These are phyloP conservation scores for Ptychodera flava DNA, from an alignment of 35 echinoderm and acorn worm genomes.

Conservation along the genomic window DNA sequence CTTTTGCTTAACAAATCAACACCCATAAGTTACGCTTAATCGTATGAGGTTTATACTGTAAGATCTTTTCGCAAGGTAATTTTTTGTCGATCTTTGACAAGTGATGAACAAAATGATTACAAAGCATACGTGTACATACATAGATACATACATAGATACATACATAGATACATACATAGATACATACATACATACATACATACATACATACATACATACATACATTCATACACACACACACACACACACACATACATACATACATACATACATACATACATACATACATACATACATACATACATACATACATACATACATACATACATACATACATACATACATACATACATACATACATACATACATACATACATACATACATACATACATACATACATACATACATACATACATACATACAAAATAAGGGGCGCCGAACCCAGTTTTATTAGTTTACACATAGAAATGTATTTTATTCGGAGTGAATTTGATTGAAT, in stretches of 20 bases:
- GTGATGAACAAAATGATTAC: too few relatives aligned
- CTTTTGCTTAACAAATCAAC: too few relatives aligned
- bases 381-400: background rate
- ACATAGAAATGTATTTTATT: too few relatives aligned
- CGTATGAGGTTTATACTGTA: too few relatives aligned
- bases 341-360: background rate
- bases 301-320: background rate
- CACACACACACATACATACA: background rate
- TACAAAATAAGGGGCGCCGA: too few relatives aligned
- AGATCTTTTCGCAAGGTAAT: too few relatives aligned
- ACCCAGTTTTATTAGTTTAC: too few relatives aligned
- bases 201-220: conserved; percentile 2
- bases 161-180: background rate
- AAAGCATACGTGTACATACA: background rate
- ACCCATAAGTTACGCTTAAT: too few relatives aligned
- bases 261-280: conserved; percentile 2
- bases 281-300: conserved; percentile 2
- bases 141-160: background rate
- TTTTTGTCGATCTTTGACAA: too few relatives aligned
- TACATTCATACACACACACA: background rate
- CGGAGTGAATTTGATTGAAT: too few relatives aligned
- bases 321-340: conserved; percentile 2
- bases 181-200: conserved; percentile 2
- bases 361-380: background rate
- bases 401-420: conserved; percentile 2